Evolutionary conservation across 1,140 invertebrate species (phyloP).

Genomic region (Zaprionus kolodkinae): DNA sequence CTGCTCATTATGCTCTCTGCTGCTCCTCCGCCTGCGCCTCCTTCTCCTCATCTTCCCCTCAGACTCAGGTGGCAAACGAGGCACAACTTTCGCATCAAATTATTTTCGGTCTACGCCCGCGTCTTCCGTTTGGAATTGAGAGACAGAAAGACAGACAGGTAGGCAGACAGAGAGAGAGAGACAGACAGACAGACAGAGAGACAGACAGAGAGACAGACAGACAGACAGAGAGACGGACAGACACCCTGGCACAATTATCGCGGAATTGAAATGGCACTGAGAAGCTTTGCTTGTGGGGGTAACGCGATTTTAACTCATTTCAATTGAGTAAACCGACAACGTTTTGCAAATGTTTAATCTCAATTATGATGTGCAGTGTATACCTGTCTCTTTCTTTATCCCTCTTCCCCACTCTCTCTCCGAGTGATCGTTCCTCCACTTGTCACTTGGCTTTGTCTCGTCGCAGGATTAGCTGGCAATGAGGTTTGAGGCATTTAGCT

Average conservation of each 20-base stretch:
- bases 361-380: slow-evolving; percentile 30
- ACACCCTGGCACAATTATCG: slow-evolving; percentile 49
- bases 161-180: slow-evolving; percentile 10
- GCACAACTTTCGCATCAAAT: slow-evolving; percentile 56
- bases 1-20: slow-evolving; percentile 51
- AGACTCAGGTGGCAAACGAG: slow-evolving; percentile 52
- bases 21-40: not conserved
- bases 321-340: slow-evolving; percentile 58
- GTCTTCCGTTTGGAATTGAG: not conserved
- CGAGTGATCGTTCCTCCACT: not conserved
- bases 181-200: slow-evolving; percentile 1
- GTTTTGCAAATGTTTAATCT: slow-evolving; percentile 19
- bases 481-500: slow-evolving; percentile 11
- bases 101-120: slow-evolving; percentile 35
- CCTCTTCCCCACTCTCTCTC: not conserved
- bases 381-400: not conserved
- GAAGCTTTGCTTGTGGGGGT: slow-evolving; percentile 30
- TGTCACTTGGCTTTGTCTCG: slow-evolving; percentile 33
- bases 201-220: slow-evolving; percentile 3
- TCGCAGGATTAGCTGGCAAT: slow-evolving; percentile 35
- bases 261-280: slow-evolving; percentile 72
- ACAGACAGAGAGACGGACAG: not conserved
- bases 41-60: not conserved
- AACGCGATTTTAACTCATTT: slow-evolving; percentile 75
- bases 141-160: slow-evolving; percentile 7